Percentiles rank a stretch among this genome's conserved stretches.
Evolutionary conservation across 2,113 vertebrate species (phyloP).

Genomic region (Rhodinocichla rosea): DNA sequence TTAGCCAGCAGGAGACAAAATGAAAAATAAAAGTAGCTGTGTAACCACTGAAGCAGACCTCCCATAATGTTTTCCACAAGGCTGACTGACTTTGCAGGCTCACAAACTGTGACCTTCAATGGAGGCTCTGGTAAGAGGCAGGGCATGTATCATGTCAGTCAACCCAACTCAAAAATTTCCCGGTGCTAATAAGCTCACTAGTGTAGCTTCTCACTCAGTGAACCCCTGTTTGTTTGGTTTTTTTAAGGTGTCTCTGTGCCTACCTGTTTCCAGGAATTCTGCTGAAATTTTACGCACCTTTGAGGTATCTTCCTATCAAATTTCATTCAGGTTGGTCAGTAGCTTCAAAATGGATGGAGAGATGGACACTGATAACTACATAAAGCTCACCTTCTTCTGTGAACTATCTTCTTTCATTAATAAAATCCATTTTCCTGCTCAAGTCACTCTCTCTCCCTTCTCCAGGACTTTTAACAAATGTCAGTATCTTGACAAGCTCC

Average conservation of each 20-base stretch:
- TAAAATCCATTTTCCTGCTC: neutral
- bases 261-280: neutral
- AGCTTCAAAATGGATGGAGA: neutral
- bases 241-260: neutral
- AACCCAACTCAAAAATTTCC: neutral
- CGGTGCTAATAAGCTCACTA: neutral
- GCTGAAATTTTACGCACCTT: neutral
- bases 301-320: neutral
- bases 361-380: neutral
- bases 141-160: neutral
- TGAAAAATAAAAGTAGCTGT: neutral
- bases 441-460: neutral
- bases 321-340: neutral
- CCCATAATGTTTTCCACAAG: neutral
- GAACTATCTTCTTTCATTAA: neutral
- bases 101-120: neutral
- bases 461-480: neutral
- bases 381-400: neutral
- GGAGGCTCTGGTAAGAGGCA: neutral
- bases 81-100: neutral
- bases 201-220: neutral
- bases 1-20: neutral
- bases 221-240: neutral
- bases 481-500: neutral
- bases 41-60: neutral